Evolutionary conservation across 2,888 invertebrate species (phyloP), one percentile per base, ranked within the genome.

Genomic region (Graphium colonna): DNA sequence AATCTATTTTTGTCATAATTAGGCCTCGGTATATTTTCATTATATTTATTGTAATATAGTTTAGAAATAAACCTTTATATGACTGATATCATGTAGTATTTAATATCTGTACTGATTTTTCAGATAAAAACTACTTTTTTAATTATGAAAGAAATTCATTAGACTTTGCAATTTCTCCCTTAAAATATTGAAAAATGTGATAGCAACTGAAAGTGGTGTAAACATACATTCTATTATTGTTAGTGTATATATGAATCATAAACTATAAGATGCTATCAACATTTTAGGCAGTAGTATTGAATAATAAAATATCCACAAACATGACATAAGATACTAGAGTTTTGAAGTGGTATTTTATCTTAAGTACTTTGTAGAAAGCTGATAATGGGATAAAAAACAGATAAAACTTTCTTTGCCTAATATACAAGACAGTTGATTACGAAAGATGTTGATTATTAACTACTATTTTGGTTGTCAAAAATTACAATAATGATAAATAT

Each of bases 311-410:
- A 21, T 21, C 21, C 2, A 21, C 21, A 44, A 38, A 39, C 26
- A 55, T 51, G 43, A 44, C 15, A 21, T 40, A 26, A 17, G 7
- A 15, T 17, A 16, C 28, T 40, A 18, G 40, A 45, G 21, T 28
- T 12, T 26, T 12, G 31, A 44, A 40, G 44, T 47, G 53, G 57
- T 17, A 53, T 57, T 53, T 57, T 51, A 57, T 57, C 57, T 57
- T 48, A 57, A 54, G 53, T 54, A 39, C 45, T 51, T 53, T 48
- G 52, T 28, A 12, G 38, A 15, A 51, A 18, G 4, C 41, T 43
- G 51, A 51, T 54, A 47, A 54, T 43, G 33, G 39, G 49, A 51
- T 57, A 51, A 52, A 47, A 41, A 40, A 47, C 45, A 31, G 48
- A 44, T 49, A 46, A 49, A 38, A 39, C 8, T 31, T 7, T 31